phyloP scores from a whole-genome alignment of 2,888 invertebrate species.

The Eupithecia tripunctaria region DNA sequence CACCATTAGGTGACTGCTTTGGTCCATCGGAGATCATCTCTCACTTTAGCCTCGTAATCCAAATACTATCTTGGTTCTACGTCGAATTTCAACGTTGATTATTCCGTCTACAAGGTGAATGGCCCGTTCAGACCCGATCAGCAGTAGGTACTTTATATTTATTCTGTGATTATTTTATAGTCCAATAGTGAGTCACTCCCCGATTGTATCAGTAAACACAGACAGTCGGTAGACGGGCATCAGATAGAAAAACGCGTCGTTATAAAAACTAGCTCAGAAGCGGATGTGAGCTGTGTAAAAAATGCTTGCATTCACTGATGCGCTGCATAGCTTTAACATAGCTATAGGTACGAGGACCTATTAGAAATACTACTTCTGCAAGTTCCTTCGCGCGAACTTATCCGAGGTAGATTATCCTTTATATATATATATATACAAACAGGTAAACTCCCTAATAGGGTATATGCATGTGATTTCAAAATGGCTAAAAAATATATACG shows the following conservation, averaged over 20 bases:
- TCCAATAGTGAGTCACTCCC: conserved; percentile 26
- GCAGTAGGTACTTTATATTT: too few species aligned
- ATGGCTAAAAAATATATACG: too few species aligned
- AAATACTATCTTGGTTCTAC: too few species aligned
- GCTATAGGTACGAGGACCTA: background rate
- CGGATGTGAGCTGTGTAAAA: conserved; percentile 71
- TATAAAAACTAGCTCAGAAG: conserved; percentile 74
- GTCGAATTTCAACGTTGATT: too few species aligned
- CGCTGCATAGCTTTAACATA: conserved; percentile 40
- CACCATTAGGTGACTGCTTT: too few species aligned
- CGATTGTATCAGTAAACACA: conserved; percentile 58
- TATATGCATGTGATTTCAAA: too few species aligned
- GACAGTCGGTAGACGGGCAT: conserved; percentile 66
- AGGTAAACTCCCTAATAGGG: too few species aligned
- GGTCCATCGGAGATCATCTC: too few species aligned
- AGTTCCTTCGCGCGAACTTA: background rate
- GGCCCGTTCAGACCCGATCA: too few species aligned
- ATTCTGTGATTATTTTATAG: background rate
- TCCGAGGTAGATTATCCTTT: background rate
- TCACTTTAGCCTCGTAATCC: too few species aligned
- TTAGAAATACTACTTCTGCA: background rate
- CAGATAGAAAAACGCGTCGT: conserved; percentile 70
- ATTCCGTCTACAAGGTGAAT: too few species aligned
- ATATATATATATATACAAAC: too few species aligned
- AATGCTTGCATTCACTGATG: conserved; percentile 67